Evolutionary conservation across 2,113 vertebrate genomes (phyloP).

Genomic region (Martes martes): DNA sequence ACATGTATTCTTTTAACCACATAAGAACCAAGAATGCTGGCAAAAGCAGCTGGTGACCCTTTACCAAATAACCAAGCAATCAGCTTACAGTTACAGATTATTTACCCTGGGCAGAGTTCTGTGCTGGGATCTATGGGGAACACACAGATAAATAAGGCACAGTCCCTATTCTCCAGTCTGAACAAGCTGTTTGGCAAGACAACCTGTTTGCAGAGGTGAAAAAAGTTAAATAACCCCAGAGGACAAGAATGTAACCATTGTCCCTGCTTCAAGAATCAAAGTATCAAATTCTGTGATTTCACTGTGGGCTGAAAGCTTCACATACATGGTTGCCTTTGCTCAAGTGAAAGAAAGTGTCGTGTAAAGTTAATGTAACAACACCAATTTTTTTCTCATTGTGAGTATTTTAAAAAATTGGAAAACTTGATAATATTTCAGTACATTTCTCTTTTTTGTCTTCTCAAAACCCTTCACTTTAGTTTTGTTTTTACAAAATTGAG

Average conservation of each 20-base stretch:
- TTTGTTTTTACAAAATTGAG: not conserved
- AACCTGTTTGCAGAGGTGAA: not conserved
- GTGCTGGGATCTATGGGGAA: not conserved
- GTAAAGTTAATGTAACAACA: not conserved
- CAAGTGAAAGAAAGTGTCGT: not conserved
- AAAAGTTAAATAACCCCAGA: not conserved
- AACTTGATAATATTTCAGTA: not conserved
- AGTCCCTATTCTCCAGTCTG: not conserved
- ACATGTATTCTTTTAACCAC: not conserved
- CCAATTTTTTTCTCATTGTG: not conserved
- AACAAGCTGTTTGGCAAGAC: not conserved
- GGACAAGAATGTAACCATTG: not conserved
- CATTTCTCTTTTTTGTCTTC: not conserved
- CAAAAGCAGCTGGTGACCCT: not conserved
- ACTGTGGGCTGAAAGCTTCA: not conserved
- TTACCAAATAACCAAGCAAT: not conserved
- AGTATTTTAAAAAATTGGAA: not conserved
- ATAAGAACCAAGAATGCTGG: not conserved
- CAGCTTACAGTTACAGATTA: not conserved
- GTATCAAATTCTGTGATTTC: not conserved
- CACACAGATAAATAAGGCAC: not conserved
- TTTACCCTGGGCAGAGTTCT: not conserved
- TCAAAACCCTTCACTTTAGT: not conserved
- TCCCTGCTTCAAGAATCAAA: not conserved
- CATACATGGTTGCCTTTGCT: not conserved